Conservation (phyloP, 1,140 invertebrate genomes). For the Melipona quadrifasciata region DNA sequence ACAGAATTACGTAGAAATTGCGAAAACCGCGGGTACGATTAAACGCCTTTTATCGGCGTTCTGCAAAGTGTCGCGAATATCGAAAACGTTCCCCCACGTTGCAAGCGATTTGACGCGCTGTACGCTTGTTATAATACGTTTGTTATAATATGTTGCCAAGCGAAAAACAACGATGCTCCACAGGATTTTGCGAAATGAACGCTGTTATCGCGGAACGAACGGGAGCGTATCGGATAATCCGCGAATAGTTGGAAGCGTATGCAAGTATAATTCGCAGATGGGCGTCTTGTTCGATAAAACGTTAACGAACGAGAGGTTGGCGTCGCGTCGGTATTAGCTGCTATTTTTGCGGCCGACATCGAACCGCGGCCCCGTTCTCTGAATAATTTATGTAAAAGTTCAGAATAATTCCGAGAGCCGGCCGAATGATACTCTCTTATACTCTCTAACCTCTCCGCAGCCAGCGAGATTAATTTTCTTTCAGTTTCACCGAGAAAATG, state of each 20-base stretch:
- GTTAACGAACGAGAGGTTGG: slow-evolving; percentile 15
- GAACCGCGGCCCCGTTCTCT: neutral
- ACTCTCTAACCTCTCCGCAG: neutral
- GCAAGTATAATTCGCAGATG: slow-evolving; percentile 23
- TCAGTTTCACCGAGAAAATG: neutral
- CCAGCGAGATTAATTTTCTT: slow-evolving; percentile 9
- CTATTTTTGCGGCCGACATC: slow-evolving; percentile 27
- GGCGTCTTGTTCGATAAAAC: neutral
- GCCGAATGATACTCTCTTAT: neutral
- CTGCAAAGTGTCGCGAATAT: no score
- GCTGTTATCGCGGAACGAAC: neutral
- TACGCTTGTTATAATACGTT: no score
- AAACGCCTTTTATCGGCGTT: no score
- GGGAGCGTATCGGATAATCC: neutral
- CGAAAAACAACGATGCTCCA: neutral
- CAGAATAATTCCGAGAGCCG: slow-evolving; percentile 4
- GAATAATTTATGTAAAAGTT: slow-evolving; percentile 43
- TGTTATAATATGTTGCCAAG: neutral
- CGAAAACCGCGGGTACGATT: no score
- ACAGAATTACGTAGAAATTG: no score
- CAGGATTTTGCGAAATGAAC: neutral
- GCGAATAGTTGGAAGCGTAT: neutral
- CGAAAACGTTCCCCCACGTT: no score
- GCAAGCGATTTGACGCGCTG: no score
- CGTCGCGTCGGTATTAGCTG: slow-evolving; percentile 7